Evolutionary conservation across 2,113 vertebrate genomes (phyloP), one percentile per base, ranked within the genome.

Genomic region (Zosterops pallidus): DNA sequence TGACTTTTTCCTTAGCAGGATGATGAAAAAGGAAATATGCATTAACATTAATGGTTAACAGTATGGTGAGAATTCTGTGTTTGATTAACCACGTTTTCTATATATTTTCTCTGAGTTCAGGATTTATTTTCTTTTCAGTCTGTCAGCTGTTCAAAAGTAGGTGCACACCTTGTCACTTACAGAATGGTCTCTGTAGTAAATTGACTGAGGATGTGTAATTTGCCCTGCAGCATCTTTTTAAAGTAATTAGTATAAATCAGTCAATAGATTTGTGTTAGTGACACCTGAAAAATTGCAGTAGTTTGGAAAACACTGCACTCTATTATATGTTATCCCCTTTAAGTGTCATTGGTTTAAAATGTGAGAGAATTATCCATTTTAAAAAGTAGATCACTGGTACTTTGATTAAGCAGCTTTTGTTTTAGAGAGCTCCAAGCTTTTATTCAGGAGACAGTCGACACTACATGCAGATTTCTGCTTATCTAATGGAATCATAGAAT

Each of bases 211-310:
- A 74, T 57, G 39, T 76, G 76, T 49, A 69, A 96, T 96, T 94
- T 92, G 76, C 95, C 92, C 85, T 44, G 60, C 69, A 90, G 93
- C 85, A 81, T 93, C 92, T 95, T 94, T 95, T 95, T 60, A 24
- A 90, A 93, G 83, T 86, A 91, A 96, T 97, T 96, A 92, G 85
- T 92, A 87, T 85, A 74, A 86, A 95, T 92, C 92, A 89, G 68
- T 92, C 93, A 86, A 95, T 94, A 93, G 88, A 71, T 93, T 71
- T 83, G 35, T 77, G 60, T 86, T 96, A 90, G 52, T 21, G 56
- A 53, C 80, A 86, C 53, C 60, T 88, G 74, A 86, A 95, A 88
- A 95, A 90, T 20, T 71, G 60, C 77, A 46, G 60, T 74, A 50
- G 88, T 89, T 93, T 53, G 68, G 74, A 70, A 93, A 92, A 92